Conservation (phyloP, 2,888 invertebrate genomes). For the Agrotis puta region DNA sequence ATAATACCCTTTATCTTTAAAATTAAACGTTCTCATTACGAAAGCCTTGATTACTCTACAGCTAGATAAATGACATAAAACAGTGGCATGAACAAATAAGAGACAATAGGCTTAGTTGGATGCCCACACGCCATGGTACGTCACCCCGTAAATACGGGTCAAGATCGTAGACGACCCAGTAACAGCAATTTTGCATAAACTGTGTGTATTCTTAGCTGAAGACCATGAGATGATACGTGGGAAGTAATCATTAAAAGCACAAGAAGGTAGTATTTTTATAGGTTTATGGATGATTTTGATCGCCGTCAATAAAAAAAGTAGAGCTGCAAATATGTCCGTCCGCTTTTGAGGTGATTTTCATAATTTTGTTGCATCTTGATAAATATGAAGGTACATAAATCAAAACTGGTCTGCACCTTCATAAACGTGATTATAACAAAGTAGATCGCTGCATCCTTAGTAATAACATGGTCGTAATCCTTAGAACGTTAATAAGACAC, state of each 20-base stretch:
- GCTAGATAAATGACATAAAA: neutral
- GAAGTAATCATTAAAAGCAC: neutral
- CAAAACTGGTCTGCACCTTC: too few species aligned
- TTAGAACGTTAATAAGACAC: neutral
- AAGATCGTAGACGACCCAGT: constrained; percentile 36
- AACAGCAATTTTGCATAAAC: constrained; percentile 31
- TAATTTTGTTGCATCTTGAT: neutral
- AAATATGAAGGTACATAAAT: neutral
- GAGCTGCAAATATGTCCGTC: neutral
- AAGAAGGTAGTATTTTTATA: neutral
- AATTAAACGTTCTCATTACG: neutral
- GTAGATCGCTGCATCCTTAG: neutral
- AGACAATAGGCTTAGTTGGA: constrained; percentile 48
- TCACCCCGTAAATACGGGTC: constrained; percentile 52
- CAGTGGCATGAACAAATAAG: constrained; percentile 6
- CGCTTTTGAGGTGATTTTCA: neutral
- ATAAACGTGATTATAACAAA: neutral
- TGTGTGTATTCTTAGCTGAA: constrained; percentile 6
- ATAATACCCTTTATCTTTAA: too few species aligned
- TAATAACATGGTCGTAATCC: neutral
- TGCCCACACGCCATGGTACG: constrained; percentile 40
- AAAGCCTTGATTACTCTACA: neutral
- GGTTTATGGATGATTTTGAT: neutral
- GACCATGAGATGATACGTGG: neutral
- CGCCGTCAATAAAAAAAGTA: neutral